A percentile compares a stretch with the other conserved stretches of the same genome.
Conservation (phyloP, 1,140 invertebrate genomes). For the Drosophila virilis region DNA sequence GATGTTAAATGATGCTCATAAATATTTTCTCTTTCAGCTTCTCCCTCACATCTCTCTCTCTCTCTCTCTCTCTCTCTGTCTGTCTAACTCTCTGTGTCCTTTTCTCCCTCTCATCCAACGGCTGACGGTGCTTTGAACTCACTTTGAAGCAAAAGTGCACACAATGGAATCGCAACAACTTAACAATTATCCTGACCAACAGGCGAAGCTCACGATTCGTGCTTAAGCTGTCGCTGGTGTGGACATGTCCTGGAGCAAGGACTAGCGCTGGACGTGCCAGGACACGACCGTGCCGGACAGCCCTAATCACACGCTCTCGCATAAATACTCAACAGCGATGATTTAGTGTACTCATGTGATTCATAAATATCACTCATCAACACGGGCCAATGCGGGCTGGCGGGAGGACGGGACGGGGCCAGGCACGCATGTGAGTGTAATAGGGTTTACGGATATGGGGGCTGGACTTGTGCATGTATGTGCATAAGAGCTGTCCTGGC, state of each 20-base stretch:
- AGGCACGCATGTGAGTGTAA: not conserved
- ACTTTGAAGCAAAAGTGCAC: constrained; percentile 2
- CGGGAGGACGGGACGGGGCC: not conserved
- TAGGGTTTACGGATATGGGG: not conserved
- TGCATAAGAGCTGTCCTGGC: not conserved
- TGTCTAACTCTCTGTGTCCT: not conserved
- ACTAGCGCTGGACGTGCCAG: constrained; percentile 25
- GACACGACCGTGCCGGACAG: constrained; percentile 36
- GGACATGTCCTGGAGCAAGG: not conserved
- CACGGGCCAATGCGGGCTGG: constrained; percentile 3
- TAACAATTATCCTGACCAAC: constrained; percentile 46
- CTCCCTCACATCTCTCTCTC: not conserved
- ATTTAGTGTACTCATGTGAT: constrained; percentile 72
- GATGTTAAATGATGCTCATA: too few relatives aligned
- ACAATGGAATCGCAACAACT: constrained; percentile 19
- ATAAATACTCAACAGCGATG: constrained; percentile 49
- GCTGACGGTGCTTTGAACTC: not conserved
- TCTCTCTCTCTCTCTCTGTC: not conserved
- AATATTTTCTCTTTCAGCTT: not conserved
- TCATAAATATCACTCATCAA: constrained; percentile 76
- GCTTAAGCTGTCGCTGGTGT: constrained; percentile 24
- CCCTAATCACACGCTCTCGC: constrained; percentile 46
- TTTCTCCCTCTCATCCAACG: not conserved
- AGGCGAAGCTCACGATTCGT: constrained; percentile 36
- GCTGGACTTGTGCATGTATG: not conserved